Base-by-base conservation (phyloP, 2,888 invertebrate species). In the Drosophila tanythrix region DNA sequence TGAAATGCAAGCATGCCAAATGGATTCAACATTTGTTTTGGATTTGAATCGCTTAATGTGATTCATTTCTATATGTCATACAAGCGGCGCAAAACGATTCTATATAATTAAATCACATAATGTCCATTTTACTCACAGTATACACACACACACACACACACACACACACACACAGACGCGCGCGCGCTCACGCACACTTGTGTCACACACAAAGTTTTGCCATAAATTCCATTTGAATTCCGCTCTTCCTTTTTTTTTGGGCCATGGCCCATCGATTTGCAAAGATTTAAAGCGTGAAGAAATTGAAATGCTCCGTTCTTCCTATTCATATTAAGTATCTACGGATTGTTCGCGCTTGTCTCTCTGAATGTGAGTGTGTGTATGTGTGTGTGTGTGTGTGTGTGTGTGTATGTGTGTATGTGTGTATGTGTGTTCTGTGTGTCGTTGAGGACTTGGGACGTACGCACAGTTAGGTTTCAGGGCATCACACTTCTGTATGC, bases 281-380 rank as follows among this genome's bases (percentile, higher is more conserved):
- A 43, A 82, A 74, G 73, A 73, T 82, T 82, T 70, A 81, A 77
- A 81, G 78, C 78, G 79, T 73, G 56, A 82, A 74, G 74, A 82
- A 78, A 74, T 77, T 80, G 73, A 82, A 79, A 68, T 77, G 74
- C 74, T 70, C 43, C 51, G 40, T 66, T 73, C 69, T 65, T 64
- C 59, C 48, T 60, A 78, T 79, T 82, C 65, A 70, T 74, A 78
- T 74, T 77, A 73, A 65, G 65, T 77, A 76, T 74, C 67, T 70
- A 53, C 69, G 59, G 65, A 70, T 80, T 64, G 70, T 70, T 62
- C 66, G 51, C 62, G 69, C 62, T 61, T 57, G n/a, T 67, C 38
- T 58, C 21, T 53, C n/a, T 63, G 55, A 29, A 18, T 21, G 36
- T 59, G 21, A 15, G 29, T 36, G 8, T 35, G 43, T 31, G 29